phyloP scores from a whole-genome alignment of 2,888 invertebrate genomes.

The Oligia strigilis region DNA sequence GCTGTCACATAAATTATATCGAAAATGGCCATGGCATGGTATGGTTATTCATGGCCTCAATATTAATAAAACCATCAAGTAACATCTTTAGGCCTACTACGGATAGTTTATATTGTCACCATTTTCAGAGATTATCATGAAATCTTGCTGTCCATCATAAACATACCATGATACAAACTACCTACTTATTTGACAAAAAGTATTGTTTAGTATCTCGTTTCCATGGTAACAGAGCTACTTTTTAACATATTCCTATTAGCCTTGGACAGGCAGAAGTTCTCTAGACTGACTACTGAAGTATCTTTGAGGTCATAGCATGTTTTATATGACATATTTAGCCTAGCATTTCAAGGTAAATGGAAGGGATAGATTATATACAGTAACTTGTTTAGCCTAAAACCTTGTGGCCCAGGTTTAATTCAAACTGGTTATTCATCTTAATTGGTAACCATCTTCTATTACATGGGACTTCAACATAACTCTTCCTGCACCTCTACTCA shows the following conservation, averaged over 20 bases:
- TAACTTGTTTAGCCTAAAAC: slow-evolving; percentile 4
- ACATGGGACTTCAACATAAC: too few relatives aligned
- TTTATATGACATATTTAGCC: not conserved
- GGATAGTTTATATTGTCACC: not conserved
- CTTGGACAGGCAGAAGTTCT: slow-evolving; percentile 26
- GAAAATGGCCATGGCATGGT: slow-evolving; percentile 15
- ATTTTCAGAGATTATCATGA: slow-evolving; percentile 4
- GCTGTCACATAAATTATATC: slow-evolving; percentile 32
- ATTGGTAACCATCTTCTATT: too few relatives aligned
- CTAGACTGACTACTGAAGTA: slow-evolving; percentile 3
- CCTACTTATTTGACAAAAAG: not conserved
- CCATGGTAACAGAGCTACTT: slow-evolving; percentile 35
- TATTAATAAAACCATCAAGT: slow-evolving; percentile 12
- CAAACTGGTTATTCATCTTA: not conserved
- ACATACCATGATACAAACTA: not conserved
- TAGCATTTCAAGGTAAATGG: not conserved
- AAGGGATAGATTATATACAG: not conserved
- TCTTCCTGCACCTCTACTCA: too few relatives aligned
- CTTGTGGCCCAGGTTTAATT: not conserved
- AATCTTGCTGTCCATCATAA: slow-evolving; percentile 4
- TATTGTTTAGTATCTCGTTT: slow-evolving; percentile 41
- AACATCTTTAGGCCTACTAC: slow-evolving; percentile 8
- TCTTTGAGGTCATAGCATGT: not conserved
- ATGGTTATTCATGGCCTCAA: slow-evolving; percentile 12
- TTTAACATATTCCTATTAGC: slow-evolving; percentile 34